Evolutionary conservation across 2,113 vertebrate genomes (phyloP).

Genomic region (Furnarius figulus): DNA sequence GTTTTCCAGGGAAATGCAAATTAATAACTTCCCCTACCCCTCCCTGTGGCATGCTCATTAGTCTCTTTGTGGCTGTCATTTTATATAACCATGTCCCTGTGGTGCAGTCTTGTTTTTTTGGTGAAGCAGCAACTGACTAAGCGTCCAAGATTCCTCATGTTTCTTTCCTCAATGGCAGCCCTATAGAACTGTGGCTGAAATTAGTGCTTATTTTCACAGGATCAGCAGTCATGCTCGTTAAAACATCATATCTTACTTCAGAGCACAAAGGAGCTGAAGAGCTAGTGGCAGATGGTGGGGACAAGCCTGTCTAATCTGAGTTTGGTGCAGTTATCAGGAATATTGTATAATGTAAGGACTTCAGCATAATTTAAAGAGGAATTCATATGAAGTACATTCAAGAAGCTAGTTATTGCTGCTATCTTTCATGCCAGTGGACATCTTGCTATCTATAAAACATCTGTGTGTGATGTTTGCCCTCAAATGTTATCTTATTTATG

Average conservation of each 20-base stretch:
- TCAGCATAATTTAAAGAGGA: not conserved
- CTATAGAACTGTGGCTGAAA: not conserved
- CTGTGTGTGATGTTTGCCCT: not conserved
- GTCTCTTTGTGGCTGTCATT: not conserved
- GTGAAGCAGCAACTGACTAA: not conserved
- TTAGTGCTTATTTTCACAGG: accelerated
- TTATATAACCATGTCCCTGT: not conserved
- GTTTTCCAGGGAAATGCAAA: not conserved
- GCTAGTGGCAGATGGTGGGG: not conserved
- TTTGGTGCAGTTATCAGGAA: not conserved
- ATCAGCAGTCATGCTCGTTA: not conserved
- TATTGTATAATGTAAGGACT: not conserved
- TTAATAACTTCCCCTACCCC: not conserved
- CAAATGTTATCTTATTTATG: not conserved
- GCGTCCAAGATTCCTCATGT: not conserved
- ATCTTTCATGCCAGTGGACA: not conserved
- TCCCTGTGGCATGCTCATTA: not conserved
- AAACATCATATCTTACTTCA: not conserved
- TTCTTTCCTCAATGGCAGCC: not conserved
- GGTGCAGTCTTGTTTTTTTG: accelerated
- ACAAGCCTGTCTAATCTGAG: not conserved
- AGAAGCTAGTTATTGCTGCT: not conserved
- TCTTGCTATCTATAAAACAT: not conserved
- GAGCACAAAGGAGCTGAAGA: not conserved
- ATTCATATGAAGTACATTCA: not conserved